Percentiles rank a stretch among this genome's conserved stretches.
Conservation (phyloP, 2,797 vertebrate species). For the Argentina silus region DNA sequence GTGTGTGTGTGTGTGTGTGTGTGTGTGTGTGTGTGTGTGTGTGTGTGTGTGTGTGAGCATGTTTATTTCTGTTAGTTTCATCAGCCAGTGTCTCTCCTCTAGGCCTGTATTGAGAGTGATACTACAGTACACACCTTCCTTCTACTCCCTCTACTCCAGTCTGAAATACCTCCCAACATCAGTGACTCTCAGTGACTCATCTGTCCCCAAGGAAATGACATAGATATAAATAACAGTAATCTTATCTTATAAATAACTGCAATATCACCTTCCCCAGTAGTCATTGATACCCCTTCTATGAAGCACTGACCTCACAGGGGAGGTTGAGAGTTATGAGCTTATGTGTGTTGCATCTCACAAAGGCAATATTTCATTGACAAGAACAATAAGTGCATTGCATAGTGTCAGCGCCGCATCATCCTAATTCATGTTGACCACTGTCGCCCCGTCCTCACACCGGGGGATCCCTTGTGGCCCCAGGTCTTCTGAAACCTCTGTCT, state of each 20-base stretch:
- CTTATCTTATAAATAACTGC: slow-evolving; percentile 73
- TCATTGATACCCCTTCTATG: slow-evolving; percentile 65
- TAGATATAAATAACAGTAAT: slow-evolving; percentile 72
- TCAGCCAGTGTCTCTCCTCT: slow-evolving; percentile 46
- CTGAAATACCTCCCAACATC: slow-evolving; percentile 63
- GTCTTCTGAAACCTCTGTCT: too few species aligned
- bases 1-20: not conserved
- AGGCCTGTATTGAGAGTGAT: slow-evolving; percentile 44
- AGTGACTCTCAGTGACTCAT: slow-evolving; percentile 62
- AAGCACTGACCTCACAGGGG: slow-evolving; percentile 58
- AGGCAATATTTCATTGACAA: slow-evolving; percentile 50
- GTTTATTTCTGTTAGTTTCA: slow-evolving; percentile 63
- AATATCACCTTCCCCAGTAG: slow-evolving; percentile 58
- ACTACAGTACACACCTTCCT: slow-evolving; percentile 22
- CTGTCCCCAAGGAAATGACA: slow-evolving; percentile 68
- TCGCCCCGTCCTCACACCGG: slow-evolving; percentile 19
- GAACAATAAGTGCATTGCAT: slow-evolving; percentile 33
- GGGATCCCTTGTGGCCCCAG: not conserved
- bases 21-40: slow-evolving; percentile 20
- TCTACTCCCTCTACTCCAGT: slow-evolving; percentile 19
- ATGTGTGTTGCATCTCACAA: slow-evolving; percentile 43
- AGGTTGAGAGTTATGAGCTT: slow-evolving; percentile 49
- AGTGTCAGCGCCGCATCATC: slow-evolving; percentile 19
- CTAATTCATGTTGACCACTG: slow-evolving; percentile 61
- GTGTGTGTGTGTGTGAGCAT: slow-evolving; percentile 18